A percentile compares a stretch with the other conserved stretches of the same genome.
phyloP scores from a whole-genome alignment of 2,113 vertebrate species.

The Myrmecobius fasciatus region DNA sequence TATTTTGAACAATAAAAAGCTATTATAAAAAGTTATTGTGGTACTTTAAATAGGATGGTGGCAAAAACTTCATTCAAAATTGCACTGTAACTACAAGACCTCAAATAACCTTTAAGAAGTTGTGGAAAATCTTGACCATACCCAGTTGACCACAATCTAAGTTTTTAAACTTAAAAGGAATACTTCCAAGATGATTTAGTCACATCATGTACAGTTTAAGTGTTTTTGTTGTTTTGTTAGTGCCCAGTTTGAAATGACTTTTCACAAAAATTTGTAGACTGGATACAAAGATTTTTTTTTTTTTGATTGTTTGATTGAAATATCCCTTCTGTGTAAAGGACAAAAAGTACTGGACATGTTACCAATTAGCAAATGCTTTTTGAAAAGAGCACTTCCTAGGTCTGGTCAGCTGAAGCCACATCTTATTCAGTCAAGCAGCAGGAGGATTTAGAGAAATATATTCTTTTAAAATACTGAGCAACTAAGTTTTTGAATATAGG shows the following conservation, averaged over 20 bases:
- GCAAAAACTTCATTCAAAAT: background rate
- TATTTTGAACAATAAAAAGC: too few species aligned
- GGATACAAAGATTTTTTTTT: background rate
- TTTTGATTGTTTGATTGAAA: background rate
- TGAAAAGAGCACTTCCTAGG: background rate
- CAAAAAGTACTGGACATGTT: constrained; percentile 16
- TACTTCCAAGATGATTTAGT: background rate
- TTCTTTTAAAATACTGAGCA: background rate
- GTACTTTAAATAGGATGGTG: background rate
- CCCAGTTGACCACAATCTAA: background rate
- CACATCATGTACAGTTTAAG: background rate
- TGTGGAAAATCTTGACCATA: background rate
- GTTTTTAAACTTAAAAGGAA: background rate
- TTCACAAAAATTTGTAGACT: background rate
- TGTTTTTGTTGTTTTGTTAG: background rate
- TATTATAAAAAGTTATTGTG: background rate
- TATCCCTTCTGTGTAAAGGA: constrained; percentile 12
- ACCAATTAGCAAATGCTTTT: background rate
- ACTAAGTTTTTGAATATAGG: constrained; percentile 31
- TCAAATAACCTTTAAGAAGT: background rate
- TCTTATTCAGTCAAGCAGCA: background rate
- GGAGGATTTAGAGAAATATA: background rate
- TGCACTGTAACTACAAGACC: background rate
- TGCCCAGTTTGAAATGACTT: background rate
- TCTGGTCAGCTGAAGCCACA: background rate